Conservation (phyloP, 2,113 vertebrate species). For the Hemiprocne comata region DNA sequence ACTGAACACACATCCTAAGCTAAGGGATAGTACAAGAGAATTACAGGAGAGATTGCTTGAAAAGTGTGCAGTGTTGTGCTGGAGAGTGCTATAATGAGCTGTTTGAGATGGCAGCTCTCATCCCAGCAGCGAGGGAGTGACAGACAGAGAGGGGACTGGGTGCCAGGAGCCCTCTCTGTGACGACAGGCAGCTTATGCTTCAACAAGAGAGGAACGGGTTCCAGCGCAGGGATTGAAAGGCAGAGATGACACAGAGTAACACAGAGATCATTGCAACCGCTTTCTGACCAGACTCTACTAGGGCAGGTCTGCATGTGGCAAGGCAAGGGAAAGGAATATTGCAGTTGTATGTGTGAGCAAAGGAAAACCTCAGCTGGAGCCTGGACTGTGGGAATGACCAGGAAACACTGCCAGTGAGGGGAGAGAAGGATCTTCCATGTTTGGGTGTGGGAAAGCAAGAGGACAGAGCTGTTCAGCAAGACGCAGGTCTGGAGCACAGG, state of each 20-base stretch:
- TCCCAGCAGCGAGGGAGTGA: background rate
- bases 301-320: background rate
- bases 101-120: background rate
- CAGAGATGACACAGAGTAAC: background rate
- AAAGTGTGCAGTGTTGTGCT: background rate
- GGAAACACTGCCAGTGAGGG: background rate
- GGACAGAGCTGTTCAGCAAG: background rate
- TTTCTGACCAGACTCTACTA: background rate
- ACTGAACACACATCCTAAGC: accelerated
- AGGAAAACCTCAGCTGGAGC: background rate
- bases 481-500: background rate
- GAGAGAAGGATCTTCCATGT: accelerated
- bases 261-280: background rate
- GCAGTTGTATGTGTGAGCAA: accelerated
- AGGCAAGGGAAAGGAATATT: background rate
- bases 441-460: background rate
- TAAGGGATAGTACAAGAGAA: background rate
- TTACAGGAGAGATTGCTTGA: background rate
- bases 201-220: background rate
- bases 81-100: background rate
- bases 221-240: background rate
- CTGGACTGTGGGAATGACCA: background rate
- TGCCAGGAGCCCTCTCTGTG: background rate
- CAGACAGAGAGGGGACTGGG: background rate
- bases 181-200: background rate